Evolutionary conservation across 2,797 vertebrate genomes (phyloP), one percentile per base, ranked within the genome.

Genomic region (Oryzias sinensis): DNA sequence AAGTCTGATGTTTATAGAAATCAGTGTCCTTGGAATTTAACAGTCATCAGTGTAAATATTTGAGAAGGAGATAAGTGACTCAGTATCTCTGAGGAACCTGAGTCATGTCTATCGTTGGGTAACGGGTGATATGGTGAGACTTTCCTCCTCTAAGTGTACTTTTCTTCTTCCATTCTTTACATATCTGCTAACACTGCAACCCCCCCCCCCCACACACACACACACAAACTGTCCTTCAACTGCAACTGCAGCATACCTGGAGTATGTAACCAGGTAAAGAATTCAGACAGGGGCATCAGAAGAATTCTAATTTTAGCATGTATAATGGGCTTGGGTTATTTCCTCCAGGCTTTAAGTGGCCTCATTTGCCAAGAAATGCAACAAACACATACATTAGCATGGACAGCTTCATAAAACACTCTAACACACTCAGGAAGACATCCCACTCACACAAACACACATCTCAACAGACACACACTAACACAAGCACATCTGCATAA

Each of bases 221-320:
- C 20, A 22, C 20, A 22, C 20, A 22, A 2, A 22, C 20, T 49
- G 62, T 77, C 76, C 66, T 62, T 73, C 77, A 61, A 48, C 66
- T 18, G 1, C 18, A 18, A 18, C 67, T 65, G 25, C 65, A 17
- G 65, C 53, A 46, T 29, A 56, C 71, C 69, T 25, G 40, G 51
- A 70, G 70, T 76, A 47, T 54, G 29, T 55, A 46, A 56, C 59
- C 84, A 82, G 83, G 77, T 83, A 81, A 84, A 84, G 72, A 59
- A 84, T 86, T 79, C 70, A 67, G 33, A 77, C 66, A 74, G 17
- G 65, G 65, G 72, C 79, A 82, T 82, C 76, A 68, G 77, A 76
- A 79, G 77, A 77, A 70, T 76, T 81, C 80, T 80, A 76, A 77
- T 69, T 74, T 61, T 56, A 65, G 55, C 55, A 56, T 6, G 24